Percentiles rank a stretch among this genome's conserved stretches.
phyloP scores from a whole-genome alignment of 2,797 vertebrate species.

The Amniataba percoides region DNA sequence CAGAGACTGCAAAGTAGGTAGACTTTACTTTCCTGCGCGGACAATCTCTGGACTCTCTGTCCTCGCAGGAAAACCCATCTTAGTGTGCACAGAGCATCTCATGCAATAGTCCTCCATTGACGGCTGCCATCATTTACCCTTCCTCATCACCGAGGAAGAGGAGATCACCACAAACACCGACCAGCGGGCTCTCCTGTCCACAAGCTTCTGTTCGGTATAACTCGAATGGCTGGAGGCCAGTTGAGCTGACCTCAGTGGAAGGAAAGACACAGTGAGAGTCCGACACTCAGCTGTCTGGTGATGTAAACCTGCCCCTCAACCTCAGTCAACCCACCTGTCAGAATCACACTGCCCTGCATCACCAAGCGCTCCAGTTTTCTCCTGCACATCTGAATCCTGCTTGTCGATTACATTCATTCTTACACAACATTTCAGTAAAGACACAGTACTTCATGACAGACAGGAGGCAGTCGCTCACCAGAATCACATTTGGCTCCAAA shows the following conservation, averaged over 20 bases:
- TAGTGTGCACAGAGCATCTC: background rate
- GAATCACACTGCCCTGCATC: background rate
- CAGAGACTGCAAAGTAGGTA: conserved; percentile 17
- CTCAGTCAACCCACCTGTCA: conserved; percentile 9
- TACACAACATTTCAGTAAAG: background rate
- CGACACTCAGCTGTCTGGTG: conserved; percentile 1
- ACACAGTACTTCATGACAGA: background rate
- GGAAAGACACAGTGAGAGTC: background rate
- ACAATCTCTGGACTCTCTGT: background rate
- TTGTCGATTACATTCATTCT: background rate
- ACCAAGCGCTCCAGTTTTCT: background rate
- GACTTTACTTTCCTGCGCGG: conserved; percentile 8
- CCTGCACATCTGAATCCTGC: background rate
- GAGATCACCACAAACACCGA: conserved; percentile 1
- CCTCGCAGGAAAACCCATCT: conserved; percentile 6
- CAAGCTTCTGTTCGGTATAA: background rate
- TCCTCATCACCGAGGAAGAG: conserved; percentile 4
- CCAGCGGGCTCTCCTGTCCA: conserved; percentile 4
- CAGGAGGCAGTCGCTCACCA: background rate
- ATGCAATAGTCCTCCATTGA: conserved; percentile 12
- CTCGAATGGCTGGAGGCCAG: background rate
- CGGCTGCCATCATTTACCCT: conserved; percentile 3
- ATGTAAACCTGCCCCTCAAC: background rate
- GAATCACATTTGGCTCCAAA: background rate
- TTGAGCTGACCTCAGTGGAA: background rate